phyloP scores from a whole-genome alignment of 2,113 vertebrate species.

The Barnardius zonarius region DNA sequence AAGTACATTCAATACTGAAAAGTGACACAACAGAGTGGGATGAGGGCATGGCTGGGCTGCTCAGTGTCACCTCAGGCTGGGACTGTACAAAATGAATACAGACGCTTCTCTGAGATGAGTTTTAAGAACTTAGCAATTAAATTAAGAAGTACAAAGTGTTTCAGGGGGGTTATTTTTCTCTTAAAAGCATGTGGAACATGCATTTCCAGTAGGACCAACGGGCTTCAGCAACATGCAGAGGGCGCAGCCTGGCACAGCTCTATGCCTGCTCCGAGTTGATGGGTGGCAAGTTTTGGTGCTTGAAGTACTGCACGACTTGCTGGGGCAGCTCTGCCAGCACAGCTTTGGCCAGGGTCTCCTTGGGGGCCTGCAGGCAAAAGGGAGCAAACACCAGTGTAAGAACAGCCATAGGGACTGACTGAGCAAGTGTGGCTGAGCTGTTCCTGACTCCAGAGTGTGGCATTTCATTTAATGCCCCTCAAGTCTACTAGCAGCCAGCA shows the following conservation, averaged over 20 bases:
- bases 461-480: not conserved
- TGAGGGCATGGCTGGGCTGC: not conserved
- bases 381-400: not conserved
- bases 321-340: conserved; percentile 96
- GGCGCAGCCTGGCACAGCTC: not conserved
- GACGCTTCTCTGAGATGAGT: conserved; percentile 32
- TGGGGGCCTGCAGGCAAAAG: conserved; percentile 82
- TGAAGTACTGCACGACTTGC: conserved; percentile 98
- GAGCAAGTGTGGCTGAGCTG: fast-evolving
- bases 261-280: conserved; percentile 83
- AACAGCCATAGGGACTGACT: fast-evolving
- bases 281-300: conserved; percentile 91
- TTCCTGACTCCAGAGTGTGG: not conserved
- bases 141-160: conserved; percentile 66
- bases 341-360: conserved; percentile 96
- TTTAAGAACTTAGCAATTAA: conserved; percentile 57
- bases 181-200: conserved; percentile 42
- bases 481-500: not conserved
- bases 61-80: conserved; percentile 28
- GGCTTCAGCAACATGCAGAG: conserved; percentile 79
- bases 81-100: conserved; percentile 56
- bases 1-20: conserved; percentile 88
- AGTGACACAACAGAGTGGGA: not conserved
- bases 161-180: not conserved
- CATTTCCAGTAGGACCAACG: conserved; percentile 41